Evolutionary conservation across 2,888 invertebrate species (phyloP), one percentile per base, ranked within the genome.

Genomic region (Netelia fuscicornis): DNA sequence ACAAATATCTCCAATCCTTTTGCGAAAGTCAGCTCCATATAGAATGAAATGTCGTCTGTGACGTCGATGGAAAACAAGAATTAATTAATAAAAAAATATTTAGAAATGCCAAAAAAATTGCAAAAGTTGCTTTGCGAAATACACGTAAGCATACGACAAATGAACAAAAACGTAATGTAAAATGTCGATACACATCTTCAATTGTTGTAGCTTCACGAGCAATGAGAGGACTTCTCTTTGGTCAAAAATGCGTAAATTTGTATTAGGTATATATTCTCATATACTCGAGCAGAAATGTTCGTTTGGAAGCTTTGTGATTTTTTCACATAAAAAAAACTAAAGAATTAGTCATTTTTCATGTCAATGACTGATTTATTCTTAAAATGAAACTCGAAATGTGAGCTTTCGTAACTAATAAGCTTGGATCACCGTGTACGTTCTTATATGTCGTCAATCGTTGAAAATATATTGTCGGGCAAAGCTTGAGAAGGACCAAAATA

Each of bases 1-100:
- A 20, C 67, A 0, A 25, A 25, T 42, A 6, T 11, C 42, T 76
- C 82, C 86, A 83, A 88, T 88, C 88, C 85, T 86, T 86, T 82
- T 72, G 70, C 58, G 30, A 76, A 86, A 85, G 83, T 79, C 60
- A 62, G 64, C n/a, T 17, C 62, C 58, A 44, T 10, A 37, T 82
- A 62, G 71, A 74, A 72, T 25, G 54, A 9, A 72, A 74, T 83
- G 23, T 42, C 54, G 37, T 68, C 65, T 65, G 44, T 76, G 77
- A 9, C 58, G 82, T 67, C 44, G 30, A 70, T 56, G 10, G 67
- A 48, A 77, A 25, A 64, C n/a, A 48, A 52, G 56, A 65, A 67
- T n/a, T 13, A 9, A 70, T 30, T 70, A 62, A 79, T 37, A 42
- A 56, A 58, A 23, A 68, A 52, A 71, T 71, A 52, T 37, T 64